A percentile compares a stretch with the other conserved stretches of the same genome.
These are phyloP conservation scores for Drosophila falleni DNA, from an alignment of 2,888 invertebrate genomes.

Conservation along the genomic window DNA sequence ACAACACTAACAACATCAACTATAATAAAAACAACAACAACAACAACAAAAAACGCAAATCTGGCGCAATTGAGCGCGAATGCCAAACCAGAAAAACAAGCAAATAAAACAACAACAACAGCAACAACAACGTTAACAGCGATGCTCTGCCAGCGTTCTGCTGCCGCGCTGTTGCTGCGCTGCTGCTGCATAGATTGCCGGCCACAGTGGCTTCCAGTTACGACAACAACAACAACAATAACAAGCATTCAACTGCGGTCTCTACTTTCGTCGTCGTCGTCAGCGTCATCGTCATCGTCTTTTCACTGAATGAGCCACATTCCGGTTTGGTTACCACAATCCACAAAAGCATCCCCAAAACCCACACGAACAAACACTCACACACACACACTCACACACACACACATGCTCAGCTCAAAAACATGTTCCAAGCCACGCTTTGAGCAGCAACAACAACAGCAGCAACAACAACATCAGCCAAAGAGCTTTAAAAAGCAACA, in stretches of 20 bases:
- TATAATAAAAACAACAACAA: conserved; percentile 13
- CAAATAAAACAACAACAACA: conserved; percentile 52
- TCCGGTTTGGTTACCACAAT: conserved; percentile 73
- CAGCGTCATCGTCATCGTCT: conserved; percentile 55
- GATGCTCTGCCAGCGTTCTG: too few species aligned
- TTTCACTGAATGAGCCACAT: conserved; percentile 81
- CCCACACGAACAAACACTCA: conserved; percentile 59
- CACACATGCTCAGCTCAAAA: conserved; percentile 49
- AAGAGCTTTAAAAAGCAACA: conserved; percentile 69
- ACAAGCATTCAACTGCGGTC: conserved; percentile 38
- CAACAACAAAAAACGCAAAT: conserved; percentile 71
- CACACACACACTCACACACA: conserved; percentile 36
- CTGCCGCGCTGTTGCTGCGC: conserved; percentile 17
- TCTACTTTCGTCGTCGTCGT: conserved; percentile 27
- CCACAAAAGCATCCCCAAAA: conserved; percentile 80
- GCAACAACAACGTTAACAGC: conserved; percentile 9
- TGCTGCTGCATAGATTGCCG: conserved; percentile 72
- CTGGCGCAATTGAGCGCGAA: conserved; percentile 81
- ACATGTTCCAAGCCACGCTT: conserved; percentile 70
- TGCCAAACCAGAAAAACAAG: conserved; percentile 79
- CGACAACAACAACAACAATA: conserved; percentile 36
- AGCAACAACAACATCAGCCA: conserved; percentile 16
- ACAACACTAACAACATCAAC: conserved; percentile 20
- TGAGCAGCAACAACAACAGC: conserved; percentile 34
- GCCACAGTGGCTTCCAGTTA: conserved; percentile 71